Evolutionary conservation across 2,797 vertebrate species (phyloP).

Genomic region (Ara ararauna): DNA sequence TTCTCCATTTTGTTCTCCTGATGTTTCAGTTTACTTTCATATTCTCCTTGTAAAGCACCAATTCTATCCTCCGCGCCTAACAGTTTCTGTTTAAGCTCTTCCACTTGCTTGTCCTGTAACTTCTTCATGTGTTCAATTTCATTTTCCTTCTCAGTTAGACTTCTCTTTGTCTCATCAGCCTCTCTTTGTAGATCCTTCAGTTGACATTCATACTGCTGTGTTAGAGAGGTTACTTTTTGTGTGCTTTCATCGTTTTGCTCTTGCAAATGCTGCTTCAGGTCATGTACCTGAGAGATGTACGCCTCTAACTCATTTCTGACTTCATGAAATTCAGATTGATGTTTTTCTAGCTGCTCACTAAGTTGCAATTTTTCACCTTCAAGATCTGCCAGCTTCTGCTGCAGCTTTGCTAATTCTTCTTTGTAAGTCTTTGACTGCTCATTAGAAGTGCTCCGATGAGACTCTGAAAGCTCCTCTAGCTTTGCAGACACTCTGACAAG

Average conservation of each 20-base stretch:
- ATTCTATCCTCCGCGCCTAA: slow-evolving; percentile 81
- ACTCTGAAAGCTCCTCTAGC: slow-evolving; percentile 65
- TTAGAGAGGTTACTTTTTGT: slow-evolving; percentile 78
- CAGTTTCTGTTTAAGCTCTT: slow-evolving; percentile 80
- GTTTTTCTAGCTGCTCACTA: slow-evolving; percentile 68
- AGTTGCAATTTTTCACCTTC: slow-evolving; percentile 80
- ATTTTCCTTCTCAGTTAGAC: slow-evolving; percentile 82
- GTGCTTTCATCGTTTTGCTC: slow-evolving; percentile 76
- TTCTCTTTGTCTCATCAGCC: slow-evolving; percentile 76
- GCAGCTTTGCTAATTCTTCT: slow-evolving; percentile 79
- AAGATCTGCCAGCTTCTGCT: slow-evolving; percentile 73
- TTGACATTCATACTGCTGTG: slow-evolving; percentile 74
- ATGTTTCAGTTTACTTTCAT: slow-evolving; percentile 87
- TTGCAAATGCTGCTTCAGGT: slow-evolving; percentile 80
- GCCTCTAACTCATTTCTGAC: slow-evolving; percentile 77
- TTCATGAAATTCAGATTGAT: slow-evolving; percentile 67
- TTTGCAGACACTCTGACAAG: slow-evolving; percentile 70
- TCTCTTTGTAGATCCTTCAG: slow-evolving; percentile 76
- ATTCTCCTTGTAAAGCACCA: slow-evolving; percentile 79
- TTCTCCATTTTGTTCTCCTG: slow-evolving; percentile 91
- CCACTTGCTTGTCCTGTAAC: slow-evolving; percentile 78
- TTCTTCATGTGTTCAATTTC: slow-evolving; percentile 74
- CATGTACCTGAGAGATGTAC: slow-evolving; percentile 75
- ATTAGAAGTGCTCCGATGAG: not conserved
- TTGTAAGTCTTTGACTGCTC: slow-evolving; percentile 52